Evolutionary conservation across 23 tunicate genomes (phyloP), one percentile per base, ranked within the genome.

Genomic region (Halocynthia roretzi): DNA sequence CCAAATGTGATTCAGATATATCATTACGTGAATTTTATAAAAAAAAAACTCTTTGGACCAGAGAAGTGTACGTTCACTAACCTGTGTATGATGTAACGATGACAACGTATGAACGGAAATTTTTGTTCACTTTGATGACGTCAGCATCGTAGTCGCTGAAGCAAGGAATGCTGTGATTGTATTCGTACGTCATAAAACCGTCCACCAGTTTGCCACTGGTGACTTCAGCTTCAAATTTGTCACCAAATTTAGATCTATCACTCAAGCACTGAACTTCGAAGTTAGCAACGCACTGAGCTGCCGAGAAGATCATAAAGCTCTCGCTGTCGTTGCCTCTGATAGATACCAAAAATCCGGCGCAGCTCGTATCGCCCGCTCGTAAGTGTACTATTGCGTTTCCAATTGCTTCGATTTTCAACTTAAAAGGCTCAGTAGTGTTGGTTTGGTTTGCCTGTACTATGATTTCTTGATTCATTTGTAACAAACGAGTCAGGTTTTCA

Each of bases 51-150:
- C 44, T 31, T 31, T 31, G 44, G 44, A n/a, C n/a, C n/a, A n/a
- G n/a, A n/a, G n/a, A n/a, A 31, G 44, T 31, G 44, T 31, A 31
- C 44, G 44, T 31, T 31, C 1, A 31, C 62, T 74, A 22, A 74
- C 78, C 78, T 53, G 17, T 74, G 6, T 74, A 74, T 54, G 78
- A 74, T 8, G 57, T 68, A 8, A 87, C 50, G 69, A 61, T 61
- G 5, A 77, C 86, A 10, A 56, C 58, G 68, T 87, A 87, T 10
- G 93, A 81, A 14, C 86, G 64, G 52, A 87, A 87, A 68, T 77
- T 81, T 56, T 87, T 87, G 7, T 52, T 60, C 0, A 87, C 93
- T 40, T 51, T 75, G 53, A 40, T 68, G 69, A 87, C 68, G 52
- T 81, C 58, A 51, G 79, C 51, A 66, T 82, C 74, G 23, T 68